A percentile compares a stretch with the other conserved stretches of the same genome.
These are phyloP conservation scores for Ennomos quercinarius DNA, from an alignment of 2,888 invertebrate species.

Conservation along the genomic window DNA sequence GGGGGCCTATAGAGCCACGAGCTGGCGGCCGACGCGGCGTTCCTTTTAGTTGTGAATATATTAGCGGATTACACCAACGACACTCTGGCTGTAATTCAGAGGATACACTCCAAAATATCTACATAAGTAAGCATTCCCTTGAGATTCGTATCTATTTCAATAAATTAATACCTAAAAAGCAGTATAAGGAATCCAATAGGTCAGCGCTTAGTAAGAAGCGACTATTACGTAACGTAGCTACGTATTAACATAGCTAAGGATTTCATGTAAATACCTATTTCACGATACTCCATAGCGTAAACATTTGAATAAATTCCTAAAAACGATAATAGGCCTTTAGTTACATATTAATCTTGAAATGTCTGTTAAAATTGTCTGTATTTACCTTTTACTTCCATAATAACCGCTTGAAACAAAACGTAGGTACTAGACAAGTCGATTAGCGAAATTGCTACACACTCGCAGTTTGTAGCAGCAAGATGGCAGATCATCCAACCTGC, in stretches of 20 bases:
- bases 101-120: slow-evolving; percentile 72
- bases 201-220: too few species aligned
- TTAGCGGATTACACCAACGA: slow-evolving; percentile 70
- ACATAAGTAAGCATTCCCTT: slow-evolving; percentile 57
- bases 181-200: too few species aligned
- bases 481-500: slow-evolving; percentile 3
- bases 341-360: too few species aligned
- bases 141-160: slow-evolving; percentile 45
- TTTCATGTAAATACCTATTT: too few species aligned
- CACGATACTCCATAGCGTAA: too few species aligned
- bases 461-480: slow-evolving; percentile 2
- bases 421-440: slow-evolving; percentile 3
- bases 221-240: too few species aligned
- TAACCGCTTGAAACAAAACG: not conserved
- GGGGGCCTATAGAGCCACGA: slow-evolving; percentile 59
- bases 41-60: slow-evolving; percentile 83
- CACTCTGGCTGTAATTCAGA: slow-evolving; percentile 65
- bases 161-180: too few species aligned
- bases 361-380: too few species aligned
- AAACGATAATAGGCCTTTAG: too few species aligned
- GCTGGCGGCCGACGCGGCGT: slow-evolving; percentile 43
- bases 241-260: too few species aligned
- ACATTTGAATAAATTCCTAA: too few species aligned
- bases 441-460: slow-evolving; percentile 11
- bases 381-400: too few species aligned